A percentile compares a stretch with the other conserved stretches of the same genome.
Evolutionary conservation across 2,888 invertebrate genomes (phyloP).

Genomic region (Matsumyia berberina): DNA sequence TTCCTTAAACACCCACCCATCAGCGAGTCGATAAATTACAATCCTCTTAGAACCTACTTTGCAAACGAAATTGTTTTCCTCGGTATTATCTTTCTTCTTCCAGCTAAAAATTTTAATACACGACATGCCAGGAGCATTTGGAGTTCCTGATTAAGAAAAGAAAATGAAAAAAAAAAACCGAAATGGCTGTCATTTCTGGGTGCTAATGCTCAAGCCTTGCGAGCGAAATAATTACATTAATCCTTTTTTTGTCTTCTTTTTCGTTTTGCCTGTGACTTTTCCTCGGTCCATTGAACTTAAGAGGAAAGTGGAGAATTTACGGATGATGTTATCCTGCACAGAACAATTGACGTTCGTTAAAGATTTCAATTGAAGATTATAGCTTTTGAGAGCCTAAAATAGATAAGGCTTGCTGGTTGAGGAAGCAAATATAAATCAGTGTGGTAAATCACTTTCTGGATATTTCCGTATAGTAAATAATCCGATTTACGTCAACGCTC

Average conservation of each 20-base stretch:
- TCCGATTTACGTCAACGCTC: too few relatives aligned
- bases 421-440: too few relatives aligned
- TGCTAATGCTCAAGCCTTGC: not conserved
- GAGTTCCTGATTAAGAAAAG: not conserved
- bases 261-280: conserved; percentile 1
- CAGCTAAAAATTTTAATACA: not conserved
- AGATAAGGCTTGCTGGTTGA: not conserved
- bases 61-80: conserved; percentile 4
- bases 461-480: too few relatives aligned
- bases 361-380: not conserved
- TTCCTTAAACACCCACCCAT: not conserved
- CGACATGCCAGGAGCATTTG: not conserved
- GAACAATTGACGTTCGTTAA: conserved; percentile 1
- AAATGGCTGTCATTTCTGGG: not conserved
- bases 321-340: not conserved
- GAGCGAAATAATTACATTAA: not conserved
- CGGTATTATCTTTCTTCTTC: not conserved
- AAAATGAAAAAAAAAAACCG: not conserved
- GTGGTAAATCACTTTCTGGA: too few relatives aligned
- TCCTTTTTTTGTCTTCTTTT: not conserved
- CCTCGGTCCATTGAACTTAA: conserved; percentile 17
- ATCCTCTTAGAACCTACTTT: not conserved
- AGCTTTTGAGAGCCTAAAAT: not conserved
- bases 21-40: not conserved
- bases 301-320: not conserved